These are phyloP conservation scores for Tyria jacobaeae DNA, from an alignment of 2,888 invertebrate species.

Conservation along the genomic window DNA sequence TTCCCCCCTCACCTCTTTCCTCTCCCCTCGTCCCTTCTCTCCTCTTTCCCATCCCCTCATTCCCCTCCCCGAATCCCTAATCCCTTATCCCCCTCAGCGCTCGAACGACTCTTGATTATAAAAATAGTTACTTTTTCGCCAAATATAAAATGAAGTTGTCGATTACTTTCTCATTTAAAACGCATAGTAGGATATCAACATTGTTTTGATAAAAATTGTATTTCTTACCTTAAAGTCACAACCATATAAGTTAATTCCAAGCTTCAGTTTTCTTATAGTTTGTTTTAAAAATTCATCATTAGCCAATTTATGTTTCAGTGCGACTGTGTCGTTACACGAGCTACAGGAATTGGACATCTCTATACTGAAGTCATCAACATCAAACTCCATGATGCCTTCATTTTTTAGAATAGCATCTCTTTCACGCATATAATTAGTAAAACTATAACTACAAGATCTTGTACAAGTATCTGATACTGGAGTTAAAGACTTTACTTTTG, in stretches of 20 bases:
- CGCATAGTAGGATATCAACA: too few species aligned
- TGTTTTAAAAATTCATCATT: conserved; percentile 63
- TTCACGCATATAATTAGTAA: conserved; percentile 71
- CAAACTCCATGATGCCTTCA: conserved; percentile 26
- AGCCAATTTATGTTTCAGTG: conserved; percentile 63
- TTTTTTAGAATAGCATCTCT: conserved; percentile 59
- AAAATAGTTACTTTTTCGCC: too few species aligned
- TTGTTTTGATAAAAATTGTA: background rate
- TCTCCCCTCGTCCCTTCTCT: too few species aligned
- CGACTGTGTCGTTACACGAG: conserved; percentile 71
- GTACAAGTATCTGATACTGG: conserved; percentile 23
- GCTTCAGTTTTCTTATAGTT: conserved; percentile 74
- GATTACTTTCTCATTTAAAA: too few species aligned
- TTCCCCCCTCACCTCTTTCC: too few species aligned
- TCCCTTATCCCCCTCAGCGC: too few species aligned
- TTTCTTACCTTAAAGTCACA: conserved; percentile 79
- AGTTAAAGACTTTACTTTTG: conserved; percentile 19
- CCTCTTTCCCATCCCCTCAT: too few species aligned
- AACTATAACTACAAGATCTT: conserved; percentile 62
- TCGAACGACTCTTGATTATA: too few species aligned
- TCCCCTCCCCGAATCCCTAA: too few species aligned
- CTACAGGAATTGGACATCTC: conserved; percentile 57
- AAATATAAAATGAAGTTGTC: too few species aligned
- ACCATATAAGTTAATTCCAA: conserved; percentile 79
- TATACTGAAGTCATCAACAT: conserved; percentile 31